phyloP scores from a whole-genome alignment of 2,113 vertebrate species.

The Hydropotes inermis region DNA sequence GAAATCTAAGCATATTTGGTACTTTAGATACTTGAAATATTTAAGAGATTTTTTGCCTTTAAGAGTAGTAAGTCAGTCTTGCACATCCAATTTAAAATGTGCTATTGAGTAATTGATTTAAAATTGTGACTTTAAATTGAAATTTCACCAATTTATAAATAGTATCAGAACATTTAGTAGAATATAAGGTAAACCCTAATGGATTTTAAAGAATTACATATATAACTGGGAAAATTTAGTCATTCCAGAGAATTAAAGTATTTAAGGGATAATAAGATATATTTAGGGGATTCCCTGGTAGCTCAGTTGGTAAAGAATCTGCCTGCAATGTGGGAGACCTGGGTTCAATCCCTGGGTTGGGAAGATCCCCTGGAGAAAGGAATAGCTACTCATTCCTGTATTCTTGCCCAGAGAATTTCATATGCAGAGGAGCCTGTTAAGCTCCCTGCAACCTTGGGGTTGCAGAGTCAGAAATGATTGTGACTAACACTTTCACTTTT shows the following conservation, averaged over 20 bases:
- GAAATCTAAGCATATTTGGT: background rate
- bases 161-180: background rate
- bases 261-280: background rate
- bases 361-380: background rate
- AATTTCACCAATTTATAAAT: background rate
- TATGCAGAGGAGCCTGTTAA: background rate
- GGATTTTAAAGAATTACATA: background rate
- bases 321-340: background rate
- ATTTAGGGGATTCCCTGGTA: background rate
- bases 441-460: background rate
- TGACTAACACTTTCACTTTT: background rate
- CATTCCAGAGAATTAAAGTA: background rate
- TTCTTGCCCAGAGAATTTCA: background rate
- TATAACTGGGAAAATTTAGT: background rate
- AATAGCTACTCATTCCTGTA: background rate
- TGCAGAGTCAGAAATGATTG: background rate
- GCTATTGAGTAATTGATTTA: background rate
- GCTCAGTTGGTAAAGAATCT: background rate
- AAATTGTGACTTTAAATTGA: background rate
- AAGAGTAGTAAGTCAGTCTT: background rate
- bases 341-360: background rate
- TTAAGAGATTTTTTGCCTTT: background rate
- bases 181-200: background rate
- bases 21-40: background rate
- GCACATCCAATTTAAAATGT: background rate